A percentile compares a stretch with the other conserved stretches of the same genome.
These are phyloP conservation scores for Rhopalosiphum nymphaeae DNA, from an alignment of 2,888 invertebrate genomes.

Conservation along the genomic window DNA sequence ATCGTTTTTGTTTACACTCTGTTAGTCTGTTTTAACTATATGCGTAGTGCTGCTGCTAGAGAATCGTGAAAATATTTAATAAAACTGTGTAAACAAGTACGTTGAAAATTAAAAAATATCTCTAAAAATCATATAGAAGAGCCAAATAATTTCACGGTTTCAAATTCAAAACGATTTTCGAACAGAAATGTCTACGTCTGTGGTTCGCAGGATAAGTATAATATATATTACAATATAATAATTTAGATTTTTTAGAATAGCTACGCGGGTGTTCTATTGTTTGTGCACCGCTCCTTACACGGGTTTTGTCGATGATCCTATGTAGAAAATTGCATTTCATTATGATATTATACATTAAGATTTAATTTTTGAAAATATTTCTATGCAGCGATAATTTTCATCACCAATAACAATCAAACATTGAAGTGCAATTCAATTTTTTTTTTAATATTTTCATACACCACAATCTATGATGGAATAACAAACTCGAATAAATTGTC, in stretches of 20 bases:
- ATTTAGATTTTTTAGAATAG: conserved; percentile 13
- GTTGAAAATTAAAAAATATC: not conserved
- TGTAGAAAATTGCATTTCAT: conserved; percentile 18
- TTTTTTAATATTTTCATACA: not conserved
- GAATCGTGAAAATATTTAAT: not conserved
- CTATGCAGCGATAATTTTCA: not conserved
- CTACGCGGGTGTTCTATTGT: conserved; percentile 54
- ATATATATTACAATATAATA: not conserved
- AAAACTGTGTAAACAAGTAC: not conserved
- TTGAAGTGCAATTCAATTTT: not conserved
- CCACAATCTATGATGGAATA: not conserved
- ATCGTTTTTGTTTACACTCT: not conserved
- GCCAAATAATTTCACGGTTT: not conserved
- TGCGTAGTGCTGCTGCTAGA: not conserved
- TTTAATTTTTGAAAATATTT: conserved; percentile 3
- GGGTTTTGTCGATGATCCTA: not conserved
- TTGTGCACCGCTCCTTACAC: conserved; percentile 10
- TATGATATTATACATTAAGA: not conserved
- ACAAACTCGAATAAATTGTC: not conserved
- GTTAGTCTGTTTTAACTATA: not conserved
- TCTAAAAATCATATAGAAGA: not conserved
- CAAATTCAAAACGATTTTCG: not conserved
- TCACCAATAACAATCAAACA: not conserved
- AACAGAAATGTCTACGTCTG: not conserved
- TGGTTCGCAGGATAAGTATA: not conserved